Conservation (phyloP, 2,113 vertebrate genomes). For the Heterochromis multidens region DNA sequence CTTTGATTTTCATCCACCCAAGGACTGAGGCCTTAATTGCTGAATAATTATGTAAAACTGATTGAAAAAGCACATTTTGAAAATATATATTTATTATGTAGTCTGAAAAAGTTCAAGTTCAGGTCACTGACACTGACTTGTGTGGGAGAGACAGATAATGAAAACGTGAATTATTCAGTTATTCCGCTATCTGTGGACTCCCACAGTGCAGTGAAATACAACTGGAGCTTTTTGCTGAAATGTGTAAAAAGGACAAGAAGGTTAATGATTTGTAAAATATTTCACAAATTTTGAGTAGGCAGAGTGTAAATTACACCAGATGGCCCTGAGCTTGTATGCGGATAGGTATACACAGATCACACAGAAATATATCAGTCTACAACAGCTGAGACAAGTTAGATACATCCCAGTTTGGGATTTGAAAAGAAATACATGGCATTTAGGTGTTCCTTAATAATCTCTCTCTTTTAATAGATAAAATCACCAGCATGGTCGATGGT, state of each 20-base stretch:
- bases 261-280: constrained; percentile 1
- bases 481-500: background rate
- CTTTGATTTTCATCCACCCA: background rate
- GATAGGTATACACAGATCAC: background rate
- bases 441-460: background rate
- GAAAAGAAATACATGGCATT: background rate
- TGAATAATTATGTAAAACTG: background rate
- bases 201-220: background rate
- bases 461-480: background rate
- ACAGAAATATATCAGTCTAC: background rate
- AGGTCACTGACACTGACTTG: background rate
- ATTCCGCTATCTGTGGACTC: background rate
- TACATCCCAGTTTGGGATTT: background rate
- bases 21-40: background rate
- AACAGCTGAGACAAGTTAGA: background rate
- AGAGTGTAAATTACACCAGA: background rate
- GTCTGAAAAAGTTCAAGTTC: background rate
- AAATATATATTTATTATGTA: background rate
- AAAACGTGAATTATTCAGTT: constrained; percentile 22
- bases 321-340: background rate
- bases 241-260: background rate
- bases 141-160: background rate
- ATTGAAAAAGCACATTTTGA: background rate
- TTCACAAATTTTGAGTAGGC: background rate
- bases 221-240: background rate